A percentile compares a stretch with the other conserved stretches of the same genome.
phyloP scores from a whole-genome alignment of 2,113 vertebrate genomes.

The Euleptes europaea region DNA sequence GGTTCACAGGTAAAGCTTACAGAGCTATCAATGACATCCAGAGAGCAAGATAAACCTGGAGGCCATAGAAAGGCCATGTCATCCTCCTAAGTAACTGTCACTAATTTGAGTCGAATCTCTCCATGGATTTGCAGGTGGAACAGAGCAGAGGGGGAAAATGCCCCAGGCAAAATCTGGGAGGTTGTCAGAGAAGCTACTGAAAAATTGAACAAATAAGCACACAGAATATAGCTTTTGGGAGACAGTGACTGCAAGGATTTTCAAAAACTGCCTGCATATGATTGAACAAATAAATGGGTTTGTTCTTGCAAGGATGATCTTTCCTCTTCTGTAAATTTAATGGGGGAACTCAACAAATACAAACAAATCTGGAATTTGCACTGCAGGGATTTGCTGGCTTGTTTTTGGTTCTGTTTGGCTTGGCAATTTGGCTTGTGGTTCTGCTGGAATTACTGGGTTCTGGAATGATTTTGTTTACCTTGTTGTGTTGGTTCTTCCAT shows the following conservation, averaged over 20 bases:
- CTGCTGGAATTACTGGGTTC: no score
- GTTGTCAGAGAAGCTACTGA: slow-evolving; percentile 23
- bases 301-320: not conserved
- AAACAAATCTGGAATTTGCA: no score
- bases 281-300: not conserved
- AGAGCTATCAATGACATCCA: not conserved
- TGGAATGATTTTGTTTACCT: no score
- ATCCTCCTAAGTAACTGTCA: slow-evolving; percentile 22
- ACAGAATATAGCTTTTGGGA: not conserved
- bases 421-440: no score
- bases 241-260: not conserved
- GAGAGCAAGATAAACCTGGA: not conserved
- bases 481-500: no score
- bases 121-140: not conserved
- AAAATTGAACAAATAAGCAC: not conserved
- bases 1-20: not conserved
- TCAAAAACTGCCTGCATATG: not conserved
- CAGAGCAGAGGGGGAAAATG: not conserved
- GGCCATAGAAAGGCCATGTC: not conserved
- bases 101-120: not conserved
- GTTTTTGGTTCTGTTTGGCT: no score
- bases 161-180: slow-evolving; percentile 17
- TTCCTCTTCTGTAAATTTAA: not conserved
- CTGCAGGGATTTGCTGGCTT: no score
- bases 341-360: not conserved